These are phyloP conservation scores for Drosophila persimilis DNA, from an alignment of 1,140 invertebrate species.

Conservation along the genomic window DNA sequence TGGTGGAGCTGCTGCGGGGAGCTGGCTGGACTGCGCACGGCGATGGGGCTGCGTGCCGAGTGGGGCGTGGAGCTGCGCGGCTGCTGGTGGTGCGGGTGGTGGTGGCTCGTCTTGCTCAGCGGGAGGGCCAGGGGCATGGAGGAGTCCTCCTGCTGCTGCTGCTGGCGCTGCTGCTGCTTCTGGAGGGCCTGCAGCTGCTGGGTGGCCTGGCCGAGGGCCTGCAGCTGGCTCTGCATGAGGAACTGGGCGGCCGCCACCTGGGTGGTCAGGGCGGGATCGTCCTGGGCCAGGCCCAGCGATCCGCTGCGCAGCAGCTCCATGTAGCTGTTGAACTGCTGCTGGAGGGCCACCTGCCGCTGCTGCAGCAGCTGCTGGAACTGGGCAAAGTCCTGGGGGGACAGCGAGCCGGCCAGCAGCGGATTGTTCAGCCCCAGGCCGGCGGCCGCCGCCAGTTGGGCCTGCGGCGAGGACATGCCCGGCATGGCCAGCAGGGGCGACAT, in stretches of 20 bases:
- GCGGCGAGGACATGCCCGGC: conserved; percentile 66
- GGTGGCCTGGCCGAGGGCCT: conserved; percentile 91
- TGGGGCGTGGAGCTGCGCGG: conserved; percentile 84
- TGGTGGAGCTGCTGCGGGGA: conserved; percentile 59
- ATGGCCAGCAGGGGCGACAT: conserved; percentile 62
- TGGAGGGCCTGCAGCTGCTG: conserved; percentile 92
- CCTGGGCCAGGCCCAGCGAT: conserved; percentile 61
- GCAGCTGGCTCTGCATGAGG: conserved; percentile 85
- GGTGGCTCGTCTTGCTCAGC: conserved; percentile 56
- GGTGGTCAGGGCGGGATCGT: conserved; percentile 67
- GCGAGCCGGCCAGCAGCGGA: conserved; percentile 44
- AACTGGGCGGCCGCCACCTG: conserved; percentile 80
- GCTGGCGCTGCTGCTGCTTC: conserved; percentile 87
- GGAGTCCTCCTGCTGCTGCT: conserved; percentile 30
- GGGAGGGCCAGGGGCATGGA: conserved; percentile 81
- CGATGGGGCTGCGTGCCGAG: conserved; percentile 80
- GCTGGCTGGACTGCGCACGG: conserved; percentile 78
- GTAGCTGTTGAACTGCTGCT: conserved; percentile 80
- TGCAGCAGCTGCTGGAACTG: conserved; percentile 77
- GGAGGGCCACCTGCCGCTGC: conserved; percentile 72
- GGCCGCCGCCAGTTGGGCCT: conserved; percentile 64
- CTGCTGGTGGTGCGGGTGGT: conserved; percentile 67
- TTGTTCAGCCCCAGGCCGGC: conserved; percentile 49
- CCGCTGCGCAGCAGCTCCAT: conserved; percentile 73
- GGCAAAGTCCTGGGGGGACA: conserved; percentile 72